Evolutionary conservation across 2,797 vertebrate genomes (phyloP), one percentile per base, ranked within the genome.

Genomic region (Coccyzus lansbergi): DNA sequence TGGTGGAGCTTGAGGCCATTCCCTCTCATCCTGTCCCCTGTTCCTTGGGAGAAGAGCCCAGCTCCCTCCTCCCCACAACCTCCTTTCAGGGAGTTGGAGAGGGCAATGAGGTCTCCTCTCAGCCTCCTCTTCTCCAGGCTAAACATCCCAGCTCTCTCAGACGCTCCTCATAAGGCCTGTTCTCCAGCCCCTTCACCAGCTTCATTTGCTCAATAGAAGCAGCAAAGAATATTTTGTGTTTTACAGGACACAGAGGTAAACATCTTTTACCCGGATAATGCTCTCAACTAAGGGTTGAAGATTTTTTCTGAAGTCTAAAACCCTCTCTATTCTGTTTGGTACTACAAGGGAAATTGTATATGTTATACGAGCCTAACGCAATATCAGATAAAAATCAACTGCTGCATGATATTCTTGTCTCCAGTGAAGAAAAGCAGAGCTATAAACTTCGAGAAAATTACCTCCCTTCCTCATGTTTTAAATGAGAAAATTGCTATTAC

Each of bases 401-500:
- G n/a, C 53, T 83, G 81, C 5, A 16, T 15, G 26, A 78, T n/a
- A 82, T 34, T 49, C 33, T 34, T 74, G 51, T 46, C 71, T 78
- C 21, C 38, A 69, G 9, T 16, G 16, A 94, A 91, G n/a, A 72
- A 87, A 70, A 85, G 24, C 9, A 83, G 34, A 78, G 48, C 24
- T 74, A 42, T 40, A 81, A 77, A 86, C 49, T 78, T 69, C 52
- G 2, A 58, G 20, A 68, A 88, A 83, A 88, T 48, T n/a, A 56
- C 28, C 26, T 77, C 17, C 19, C 64, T 67, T 85, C 74, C 85
- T 78, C 67, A 20, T 28, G 13, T 86, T 94, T 90, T 59, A 83
- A 93, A 70, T 80, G 14, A 87, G 93, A 83, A 77, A 95, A 87
- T 5, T 48, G 34, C 48, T 87, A 26, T 56, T 92, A 15, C 55